These are phyloP conservation scores for Trichoplusia ni DNA, from an alignment of 1,140 invertebrate genomes.

Conservation along the genomic window DNA sequence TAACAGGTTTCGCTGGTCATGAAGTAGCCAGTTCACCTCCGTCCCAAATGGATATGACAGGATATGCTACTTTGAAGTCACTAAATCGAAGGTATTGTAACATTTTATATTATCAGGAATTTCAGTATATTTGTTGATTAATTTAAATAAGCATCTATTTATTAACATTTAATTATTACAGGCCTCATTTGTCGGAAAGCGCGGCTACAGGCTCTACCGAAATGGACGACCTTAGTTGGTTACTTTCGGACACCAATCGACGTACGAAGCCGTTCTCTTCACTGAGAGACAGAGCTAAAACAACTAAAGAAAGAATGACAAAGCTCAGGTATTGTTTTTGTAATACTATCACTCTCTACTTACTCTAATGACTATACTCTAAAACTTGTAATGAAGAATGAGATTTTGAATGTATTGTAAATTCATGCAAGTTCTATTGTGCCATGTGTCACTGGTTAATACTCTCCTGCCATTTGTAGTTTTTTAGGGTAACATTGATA, in stretches of 20 bases:
- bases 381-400: too few relatives aligned
- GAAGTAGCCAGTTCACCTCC: constrained; percentile 81
- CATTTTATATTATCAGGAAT: constrained; percentile 74
- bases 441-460: too few relatives aligned
- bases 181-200: constrained; percentile 72
- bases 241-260: constrained; percentile 57
- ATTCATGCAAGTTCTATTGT: neutral
- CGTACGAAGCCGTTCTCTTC: constrained; percentile 67
- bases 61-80: constrained; percentile 90
- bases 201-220: constrained; percentile 64
- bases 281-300: constrained; percentile 60
- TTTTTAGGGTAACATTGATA: too few relatives aligned
- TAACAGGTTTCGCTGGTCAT: constrained; percentile 70
- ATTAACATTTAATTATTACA: constrained; percentile 32
- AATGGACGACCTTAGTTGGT: constrained; percentile 70
- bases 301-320: constrained; percentile 61
- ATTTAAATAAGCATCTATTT: neutral
- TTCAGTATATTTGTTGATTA: constrained; percentile 47
- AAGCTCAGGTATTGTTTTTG: constrained; percentile 59
- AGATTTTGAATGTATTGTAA: neutral
- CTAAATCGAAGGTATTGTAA: constrained; percentile 78
- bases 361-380: too few relatives aligned
- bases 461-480: too few relatives aligned
- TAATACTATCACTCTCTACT: neutral
- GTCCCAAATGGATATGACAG: constrained; percentile 88